These are phyloP conservation scores for Hippocampus guttulatus DNA, from an alignment of 2,113 vertebrate genomes.

Conservation along the genomic window DNA sequence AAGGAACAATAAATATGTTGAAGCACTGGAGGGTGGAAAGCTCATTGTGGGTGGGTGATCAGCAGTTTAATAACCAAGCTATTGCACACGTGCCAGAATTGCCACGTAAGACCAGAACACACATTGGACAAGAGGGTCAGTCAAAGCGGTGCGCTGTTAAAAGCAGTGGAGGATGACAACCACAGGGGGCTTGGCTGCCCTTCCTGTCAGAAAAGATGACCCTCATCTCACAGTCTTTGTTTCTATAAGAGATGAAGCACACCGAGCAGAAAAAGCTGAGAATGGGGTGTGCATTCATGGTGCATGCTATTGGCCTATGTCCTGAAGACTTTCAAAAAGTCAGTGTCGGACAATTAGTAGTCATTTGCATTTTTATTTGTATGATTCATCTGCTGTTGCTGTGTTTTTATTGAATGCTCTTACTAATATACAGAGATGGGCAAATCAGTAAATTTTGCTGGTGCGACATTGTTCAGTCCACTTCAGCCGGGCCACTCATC, in stretches of 20 bases:
- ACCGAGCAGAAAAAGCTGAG: slow-evolving; percentile 20
- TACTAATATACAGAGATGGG: not conserved
- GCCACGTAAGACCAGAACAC: not conserved
- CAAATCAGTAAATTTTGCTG: too few relatives aligned
- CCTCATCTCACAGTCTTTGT: slow-evolving; percentile 56
- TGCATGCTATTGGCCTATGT: not conserved
- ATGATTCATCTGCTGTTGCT: not conserved
- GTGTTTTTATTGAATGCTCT: not conserved
- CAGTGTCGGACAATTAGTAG: not conserved
- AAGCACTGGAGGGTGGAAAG: slow-evolving; percentile 21
- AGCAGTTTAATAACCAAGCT: slow-evolving; percentile 13
- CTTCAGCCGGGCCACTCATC: too few relatives aligned
- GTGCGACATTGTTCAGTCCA: too few relatives aligned
- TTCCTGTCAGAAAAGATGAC: slow-evolving; percentile 57
- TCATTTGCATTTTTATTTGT: not conserved
- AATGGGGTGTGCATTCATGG: slow-evolving; percentile 19
- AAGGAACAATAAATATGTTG: slow-evolving; percentile 2
- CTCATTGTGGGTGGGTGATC: slow-evolving; percentile 23
- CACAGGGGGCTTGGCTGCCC: slow-evolving; percentile 41
- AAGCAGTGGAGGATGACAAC: slow-evolving; percentile 45
- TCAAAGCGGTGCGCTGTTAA: slow-evolving; percentile 12
- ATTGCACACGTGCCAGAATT: not conserved
- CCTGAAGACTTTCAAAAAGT: not conserved
- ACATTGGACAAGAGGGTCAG: slow-evolving; percentile 17
- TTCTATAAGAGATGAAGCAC: slow-evolving; percentile 41